phyloP scores from a whole-genome alignment of 53 echinoderm and acorn worm species.

The Paelopatides confundens region DNA sequence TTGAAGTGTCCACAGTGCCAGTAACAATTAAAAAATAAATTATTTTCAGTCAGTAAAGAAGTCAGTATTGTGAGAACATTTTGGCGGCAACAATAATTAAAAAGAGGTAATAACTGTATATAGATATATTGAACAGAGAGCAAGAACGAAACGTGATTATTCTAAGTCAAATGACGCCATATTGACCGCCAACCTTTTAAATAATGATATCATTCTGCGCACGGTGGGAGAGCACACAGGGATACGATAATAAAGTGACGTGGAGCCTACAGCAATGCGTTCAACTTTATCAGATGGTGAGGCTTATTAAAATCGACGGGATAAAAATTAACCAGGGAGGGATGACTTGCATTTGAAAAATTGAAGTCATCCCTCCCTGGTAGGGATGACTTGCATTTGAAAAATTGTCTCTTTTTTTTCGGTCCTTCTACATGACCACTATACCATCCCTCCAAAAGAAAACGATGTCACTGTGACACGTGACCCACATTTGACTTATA shows the following conservation, averaged over 20 bases:
- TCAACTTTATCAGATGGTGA: background rate
- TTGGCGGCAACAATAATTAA: too few relatives aligned
- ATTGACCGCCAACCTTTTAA: background rate
- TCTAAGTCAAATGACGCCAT: too few relatives aligned
- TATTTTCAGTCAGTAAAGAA: too few relatives aligned
- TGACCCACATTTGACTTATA: constrained; percentile 1
- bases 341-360: background rate
- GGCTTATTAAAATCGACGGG: background rate
- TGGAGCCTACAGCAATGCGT: background rate
- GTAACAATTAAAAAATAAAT: too few relatives aligned
- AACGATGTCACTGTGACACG: background rate
- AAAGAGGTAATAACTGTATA: too few relatives aligned
- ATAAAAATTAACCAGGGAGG: background rate
- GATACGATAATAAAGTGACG: background rate
- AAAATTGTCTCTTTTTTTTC: background rate
- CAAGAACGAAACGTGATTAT: too few relatives aligned
- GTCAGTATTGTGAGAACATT: too few relatives aligned
- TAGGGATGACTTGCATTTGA: too few relatives aligned
- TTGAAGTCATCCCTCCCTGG: background rate
- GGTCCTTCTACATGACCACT: background rate
- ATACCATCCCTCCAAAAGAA: background rate
- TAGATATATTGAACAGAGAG: too few relatives aligned
- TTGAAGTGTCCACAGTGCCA: too few relatives aligned
- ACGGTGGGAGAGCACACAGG: background rate
- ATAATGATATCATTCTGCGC: background rate